Evolutionary conservation across 2,888 invertebrate genomes (phyloP).

Genomic region (Bugulina stolonifera): DNA sequence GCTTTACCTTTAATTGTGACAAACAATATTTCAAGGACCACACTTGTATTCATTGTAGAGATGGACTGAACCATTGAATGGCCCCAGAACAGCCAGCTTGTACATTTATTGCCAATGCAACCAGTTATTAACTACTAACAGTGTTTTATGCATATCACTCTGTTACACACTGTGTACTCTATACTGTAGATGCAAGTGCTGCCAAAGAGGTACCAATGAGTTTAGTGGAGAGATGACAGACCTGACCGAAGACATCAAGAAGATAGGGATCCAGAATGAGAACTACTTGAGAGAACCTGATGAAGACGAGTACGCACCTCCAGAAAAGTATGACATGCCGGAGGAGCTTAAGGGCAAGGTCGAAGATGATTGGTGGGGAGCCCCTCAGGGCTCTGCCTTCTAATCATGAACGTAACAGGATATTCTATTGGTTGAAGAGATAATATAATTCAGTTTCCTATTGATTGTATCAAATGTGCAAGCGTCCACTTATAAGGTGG

Average conservation of each 20-base stretch:
- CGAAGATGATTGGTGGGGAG: slow-evolving; percentile 25
- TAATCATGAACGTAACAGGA: too few relatives aligned
- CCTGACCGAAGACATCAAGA: slow-evolving; percentile 26
- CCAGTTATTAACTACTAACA: neutral
- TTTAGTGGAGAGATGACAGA: slow-evolving; percentile 25
- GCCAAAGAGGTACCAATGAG: slow-evolving; percentile 16
- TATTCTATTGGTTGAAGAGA: too few relatives aligned
- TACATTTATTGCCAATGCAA: too few relatives aligned
- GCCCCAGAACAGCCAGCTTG: too few relatives aligned
- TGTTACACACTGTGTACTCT: too few relatives aligned
- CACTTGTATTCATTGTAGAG: too few relatives aligned
- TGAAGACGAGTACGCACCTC: slow-evolving; percentile 20
- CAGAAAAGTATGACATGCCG: slow-evolving; percentile 26
- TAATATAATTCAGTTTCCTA: too few relatives aligned
- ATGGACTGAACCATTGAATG: too few relatives aligned
- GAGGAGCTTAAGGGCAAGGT: slow-evolving; percentile 23
- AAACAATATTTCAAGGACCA: too few relatives aligned
- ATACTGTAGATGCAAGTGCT: slow-evolving; percentile 5
- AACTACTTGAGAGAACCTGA: slow-evolving; percentile 11
- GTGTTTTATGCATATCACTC: neutral
- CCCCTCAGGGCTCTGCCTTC: neutral
- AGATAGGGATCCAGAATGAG: neutral
- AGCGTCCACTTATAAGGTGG: too few relatives aligned
- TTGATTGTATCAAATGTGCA: too few relatives aligned
- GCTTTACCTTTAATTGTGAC: too few relatives aligned